Evolutionary conservation across 2,888 invertebrate species (phyloP).

Genomic region (Melinaea marsaeus): DNA sequence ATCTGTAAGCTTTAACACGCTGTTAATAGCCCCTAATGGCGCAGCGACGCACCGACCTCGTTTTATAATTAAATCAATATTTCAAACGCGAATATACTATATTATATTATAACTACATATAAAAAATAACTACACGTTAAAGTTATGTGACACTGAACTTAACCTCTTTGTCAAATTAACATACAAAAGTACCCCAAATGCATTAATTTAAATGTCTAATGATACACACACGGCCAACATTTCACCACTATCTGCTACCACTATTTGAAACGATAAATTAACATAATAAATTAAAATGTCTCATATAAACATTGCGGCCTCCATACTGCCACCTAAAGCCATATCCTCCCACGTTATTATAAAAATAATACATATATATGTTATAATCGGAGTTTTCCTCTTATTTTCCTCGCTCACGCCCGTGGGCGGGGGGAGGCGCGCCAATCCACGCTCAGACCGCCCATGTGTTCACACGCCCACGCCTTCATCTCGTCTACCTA

Average conservation of each 20-base stretch:
- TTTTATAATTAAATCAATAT: slow-evolving; percentile 32
- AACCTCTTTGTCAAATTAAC: slow-evolving; percentile 67
- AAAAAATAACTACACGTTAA: not conserved
- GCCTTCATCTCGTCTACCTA: slow-evolving; percentile 39
- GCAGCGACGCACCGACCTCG: slow-evolving; percentile 52
- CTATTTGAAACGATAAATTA: no score
- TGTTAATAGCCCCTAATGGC: slow-evolving; percentile 65
- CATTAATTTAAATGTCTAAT: slow-evolving; percentile 52
- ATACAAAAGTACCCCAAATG: slow-evolving; percentile 74
- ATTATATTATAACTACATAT: not conserved
- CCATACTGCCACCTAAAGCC: not conserved
- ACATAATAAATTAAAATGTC: no score
- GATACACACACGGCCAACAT: not conserved
- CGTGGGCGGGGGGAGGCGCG: slow-evolving; percentile 78
- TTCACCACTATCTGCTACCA: not conserved
- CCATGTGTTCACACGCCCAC: slow-evolving; percentile 48
- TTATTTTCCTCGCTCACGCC: slow-evolving; percentile 60
- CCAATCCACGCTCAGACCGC: slow-evolving; percentile 71
- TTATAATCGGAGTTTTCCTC: slow-evolving; percentile 59
- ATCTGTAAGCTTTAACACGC: slow-evolving; percentile 59
- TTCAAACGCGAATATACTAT: slow-evolving; percentile 40
- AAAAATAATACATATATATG: slow-evolving; percentile 45
- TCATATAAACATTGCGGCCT: not conserved
- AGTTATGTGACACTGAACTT: slow-evolving; percentile 67
- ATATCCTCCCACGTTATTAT: slow-evolving; percentile 54